A percentile compares a stretch with the other conserved stretches of the same genome.
These are phyloP conservation scores for Spodoptera frugiperda DNA, from an alignment of 1,140 invertebrate species.

Conservation along the genomic window DNA sequence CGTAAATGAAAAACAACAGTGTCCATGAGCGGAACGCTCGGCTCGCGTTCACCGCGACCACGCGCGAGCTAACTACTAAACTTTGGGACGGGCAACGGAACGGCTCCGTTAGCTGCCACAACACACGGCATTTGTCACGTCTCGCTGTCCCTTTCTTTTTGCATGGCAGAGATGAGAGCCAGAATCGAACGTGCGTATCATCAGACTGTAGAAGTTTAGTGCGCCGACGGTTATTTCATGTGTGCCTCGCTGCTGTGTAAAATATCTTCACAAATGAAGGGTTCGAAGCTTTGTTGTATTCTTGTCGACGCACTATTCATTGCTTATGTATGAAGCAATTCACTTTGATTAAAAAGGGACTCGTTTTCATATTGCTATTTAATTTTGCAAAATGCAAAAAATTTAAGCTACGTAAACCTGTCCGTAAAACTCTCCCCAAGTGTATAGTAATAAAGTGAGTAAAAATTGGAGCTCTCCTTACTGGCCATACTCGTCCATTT, in stretches of 20 bases:
- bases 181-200: slow-evolving; percentile 38
- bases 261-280: slow-evolving; percentile 46
- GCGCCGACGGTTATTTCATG: slow-evolving; percentile 59
- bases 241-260: slow-evolving; percentile 61
- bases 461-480: no score
- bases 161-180: slow-evolving; percentile 7
- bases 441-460: no score
- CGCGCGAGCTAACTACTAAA: slow-evolving; percentile 78
- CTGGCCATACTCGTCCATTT: no score
- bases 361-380: not conserved
- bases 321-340: slow-evolving; percentile 68
- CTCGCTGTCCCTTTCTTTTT: slow-evolving; percentile 45
- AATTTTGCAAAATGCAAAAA: not conserved
- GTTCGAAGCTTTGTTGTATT: slow-evolving; percentile 75
- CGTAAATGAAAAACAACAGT: slow-evolving; percentile 73
- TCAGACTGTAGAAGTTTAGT: slow-evolving; percentile 55
- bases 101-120: slow-evolving; percentile 48
- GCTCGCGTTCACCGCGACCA: slow-evolving; percentile 71
- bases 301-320: slow-evolving; percentile 68
- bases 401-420: no score
- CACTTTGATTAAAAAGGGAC: slow-evolving; percentile 69
- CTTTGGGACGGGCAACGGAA: slow-evolving; percentile 62
- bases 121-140: slow-evolving; percentile 36
- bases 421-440: no score
- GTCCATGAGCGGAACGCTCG: slow-evolving; percentile 64